Percentiles rank a stretch among this genome's conserved stretches.
Evolutionary conservation across 2,797 vertebrate species (phyloP).

Genomic region (Phoeniculus purpureus): DNA sequence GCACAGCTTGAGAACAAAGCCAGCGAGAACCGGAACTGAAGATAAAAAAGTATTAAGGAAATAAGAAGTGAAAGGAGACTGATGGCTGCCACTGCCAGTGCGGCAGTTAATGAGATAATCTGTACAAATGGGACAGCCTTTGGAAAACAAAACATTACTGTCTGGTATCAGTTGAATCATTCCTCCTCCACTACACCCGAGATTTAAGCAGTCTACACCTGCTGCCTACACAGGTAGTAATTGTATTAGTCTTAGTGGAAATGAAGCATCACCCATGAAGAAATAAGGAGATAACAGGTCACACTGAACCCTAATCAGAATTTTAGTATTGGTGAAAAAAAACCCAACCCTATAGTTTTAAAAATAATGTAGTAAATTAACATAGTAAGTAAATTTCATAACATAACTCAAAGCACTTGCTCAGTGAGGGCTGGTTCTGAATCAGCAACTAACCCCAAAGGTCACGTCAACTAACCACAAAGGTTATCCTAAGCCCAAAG

Average conservation of each 20-base stretch:
- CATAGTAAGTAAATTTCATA: not conserved
- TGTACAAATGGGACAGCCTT: not conserved
- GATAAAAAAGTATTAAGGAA: not conserved
- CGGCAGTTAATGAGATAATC: not conserved
- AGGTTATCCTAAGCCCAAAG: accelerated
- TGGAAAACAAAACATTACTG: not conserved
- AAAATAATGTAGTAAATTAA: not conserved
- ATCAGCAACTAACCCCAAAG: not conserved
- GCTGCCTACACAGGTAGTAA: not conserved
- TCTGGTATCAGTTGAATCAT: not conserved
- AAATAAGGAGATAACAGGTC: not conserved
- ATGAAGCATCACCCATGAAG: not conserved
- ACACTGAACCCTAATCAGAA: not conserved
- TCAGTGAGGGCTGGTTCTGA: not conserved
- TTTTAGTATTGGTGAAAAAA: not conserved
- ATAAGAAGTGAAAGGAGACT: not conserved
- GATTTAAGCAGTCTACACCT: not conserved
- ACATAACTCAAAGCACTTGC: not conserved
- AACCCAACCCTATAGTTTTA: not conserved
- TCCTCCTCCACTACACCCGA: not conserved
- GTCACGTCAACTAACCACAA: not conserved
- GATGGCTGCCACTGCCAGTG: not conserved
- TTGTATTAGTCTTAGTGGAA: not conserved
- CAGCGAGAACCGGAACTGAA: not conserved
- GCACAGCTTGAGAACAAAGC: not conserved